phyloP scores from a whole-genome alignment of 1,140 invertebrate genomes.

The Drosophila tristis region DNA sequence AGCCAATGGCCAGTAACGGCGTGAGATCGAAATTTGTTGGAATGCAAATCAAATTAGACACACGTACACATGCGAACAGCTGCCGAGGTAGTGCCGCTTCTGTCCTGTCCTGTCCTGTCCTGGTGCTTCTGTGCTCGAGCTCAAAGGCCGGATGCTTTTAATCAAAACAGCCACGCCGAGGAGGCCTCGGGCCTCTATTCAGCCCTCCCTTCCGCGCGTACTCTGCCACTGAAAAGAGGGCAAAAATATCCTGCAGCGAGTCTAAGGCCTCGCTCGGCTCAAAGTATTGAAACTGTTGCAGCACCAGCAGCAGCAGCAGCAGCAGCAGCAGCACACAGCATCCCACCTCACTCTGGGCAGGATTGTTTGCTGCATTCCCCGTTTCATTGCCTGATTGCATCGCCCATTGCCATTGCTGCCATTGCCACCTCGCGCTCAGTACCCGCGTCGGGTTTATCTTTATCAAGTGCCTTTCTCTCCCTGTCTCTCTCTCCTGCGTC shows the following conservation, averaged over 20 bases:
- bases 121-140: conserved; percentile 1
- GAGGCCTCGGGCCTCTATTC: not conserved
- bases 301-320: not conserved
- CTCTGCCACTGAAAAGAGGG: not conserved
- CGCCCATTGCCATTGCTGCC: conserved; percentile 45
- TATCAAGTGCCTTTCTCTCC: not conserved
- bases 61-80: conserved; percentile 7
- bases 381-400: conserved; percentile 53
- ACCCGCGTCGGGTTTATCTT: conserved; percentile 19
- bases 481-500: not conserved
- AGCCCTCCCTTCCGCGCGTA: not conserved
- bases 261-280: conserved; percentile 2
- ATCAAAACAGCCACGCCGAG: conserved; percentile 62
- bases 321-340: not conserved
- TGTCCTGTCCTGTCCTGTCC: conserved; percentile 1
- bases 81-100: not conserved
- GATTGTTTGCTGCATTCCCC: conserved; percentile 8
- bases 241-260: conserved; percentile 22
- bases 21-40: conserved; percentile 55
- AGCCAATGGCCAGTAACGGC: conserved; percentile 31
- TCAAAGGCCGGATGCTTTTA: conserved; percentile 66
- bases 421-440: conserved; percentile 14
- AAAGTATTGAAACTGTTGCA: conserved; percentile 32
- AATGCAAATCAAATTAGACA: conserved; percentile 74
- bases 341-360: not conserved